phyloP scores from a whole-genome alignment of 2,888 invertebrate species.

The Mayetiola destructor region DNA sequence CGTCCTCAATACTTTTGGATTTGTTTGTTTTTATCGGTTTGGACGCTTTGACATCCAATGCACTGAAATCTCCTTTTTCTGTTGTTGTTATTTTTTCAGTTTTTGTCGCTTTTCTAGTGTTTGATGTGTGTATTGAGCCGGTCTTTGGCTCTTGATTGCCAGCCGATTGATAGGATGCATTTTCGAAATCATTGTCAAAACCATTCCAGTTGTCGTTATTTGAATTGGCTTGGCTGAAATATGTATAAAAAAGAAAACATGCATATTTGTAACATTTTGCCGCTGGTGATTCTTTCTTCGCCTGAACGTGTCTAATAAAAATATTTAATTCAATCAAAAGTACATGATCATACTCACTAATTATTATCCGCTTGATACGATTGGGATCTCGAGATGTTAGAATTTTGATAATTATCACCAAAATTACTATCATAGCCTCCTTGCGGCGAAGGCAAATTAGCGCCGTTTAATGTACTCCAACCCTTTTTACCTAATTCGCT shows the following conservation, averaged over 20 bases:
- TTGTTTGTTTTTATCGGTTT: constrained; percentile 25
- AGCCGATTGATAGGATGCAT: neutral
- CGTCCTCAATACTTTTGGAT: constrained; percentile 41
- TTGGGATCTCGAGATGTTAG: constrained; percentile 13
- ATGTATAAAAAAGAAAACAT: neutral
- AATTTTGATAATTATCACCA: constrained; percentile 27
- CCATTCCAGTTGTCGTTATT: constrained; percentile 31
- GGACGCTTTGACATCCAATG: constrained; percentile 31
- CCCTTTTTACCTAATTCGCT: constrained; percentile 52
- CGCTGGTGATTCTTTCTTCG: neutral
- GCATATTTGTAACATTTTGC: neutral
- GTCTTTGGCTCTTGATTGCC: constrained; percentile 20
- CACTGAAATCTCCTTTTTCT: constrained; percentile 29
- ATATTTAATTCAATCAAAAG: constrained; percentile 25
- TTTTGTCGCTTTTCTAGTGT: neutral
- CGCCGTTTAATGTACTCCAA: constrained; percentile 47
- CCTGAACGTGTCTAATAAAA: neutral
- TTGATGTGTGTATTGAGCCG: neutral
- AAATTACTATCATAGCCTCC: constrained; percentile 27
- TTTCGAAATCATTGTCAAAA: constrained; percentile 23
- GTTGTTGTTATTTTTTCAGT: constrained; percentile 25
- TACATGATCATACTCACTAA: constrained; percentile 2
- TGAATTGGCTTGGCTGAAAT: constrained; percentile 16
- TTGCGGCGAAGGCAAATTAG: constrained; percentile 36
- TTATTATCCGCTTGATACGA: constrained; percentile 7